Evolutionary conservation across 1,140 invertebrate species (phyloP), one percentile per base, ranked within the genome.

Genomic region (Melanaphis sacchari): DNA sequence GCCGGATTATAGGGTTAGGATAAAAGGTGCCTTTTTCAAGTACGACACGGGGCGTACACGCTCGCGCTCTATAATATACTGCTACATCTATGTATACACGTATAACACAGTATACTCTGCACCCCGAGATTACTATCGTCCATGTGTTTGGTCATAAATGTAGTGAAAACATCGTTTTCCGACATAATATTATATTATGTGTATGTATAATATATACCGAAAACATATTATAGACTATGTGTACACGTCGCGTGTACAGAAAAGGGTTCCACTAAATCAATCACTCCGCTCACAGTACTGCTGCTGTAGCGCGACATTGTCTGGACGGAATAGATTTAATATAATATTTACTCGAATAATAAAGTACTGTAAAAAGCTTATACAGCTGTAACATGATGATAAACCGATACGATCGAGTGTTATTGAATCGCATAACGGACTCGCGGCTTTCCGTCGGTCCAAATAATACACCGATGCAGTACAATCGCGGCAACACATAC

Each of bases 241-340:
- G 40, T 40, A 40, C 46, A 54, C 41, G 36, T 43, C n/a, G 40
- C n/a, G 46, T 2, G 18, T 26, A 88, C 36, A 36, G 46, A 54
- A 93, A 93, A 93, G 91, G 91, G 91, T 93, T 93, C 43, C 76
- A 85, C 91, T 93, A 93, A 93, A 93, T 93, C 91, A 93, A 93
- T 93, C 91, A 93, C 24, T 82, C 21, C 9, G 38, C 82, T 24
- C 2, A 38, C 40, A 26, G 24, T 24, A 26, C 41, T 11, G 41
- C 43, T 21, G 31, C 41, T 8, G 43, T 40, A 9, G 7, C 38
- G 31, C n/a, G 90, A 91, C 41, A 82, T 91, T 81, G 66, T 92
- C 40, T 41, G 40, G 8, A 4, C 24, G 0, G 11, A 21, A 76
- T n/a, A 15, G 38, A 90, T 26, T 26, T 90, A 54, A 59, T n/a